Percentiles rank a stretch among this genome's conserved stretches.
Conservation (phyloP, 1,140 invertebrate species). For the Bombus turneri region DNA sequence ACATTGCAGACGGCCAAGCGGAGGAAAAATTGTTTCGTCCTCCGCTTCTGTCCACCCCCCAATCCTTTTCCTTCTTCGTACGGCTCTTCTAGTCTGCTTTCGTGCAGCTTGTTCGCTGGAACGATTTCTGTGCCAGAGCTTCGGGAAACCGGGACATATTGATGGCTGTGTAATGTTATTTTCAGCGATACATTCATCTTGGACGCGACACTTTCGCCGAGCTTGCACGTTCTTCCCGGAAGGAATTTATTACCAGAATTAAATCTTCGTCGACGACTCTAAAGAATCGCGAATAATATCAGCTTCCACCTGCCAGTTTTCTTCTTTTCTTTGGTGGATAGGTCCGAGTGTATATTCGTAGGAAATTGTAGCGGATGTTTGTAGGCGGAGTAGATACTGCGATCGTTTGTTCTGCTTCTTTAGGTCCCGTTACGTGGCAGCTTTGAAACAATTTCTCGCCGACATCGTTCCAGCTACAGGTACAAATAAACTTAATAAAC, state of each 20-base stretch:
- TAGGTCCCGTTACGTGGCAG: background rate
- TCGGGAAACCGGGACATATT: slow-evolving; percentile 20
- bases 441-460: background rate
- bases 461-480: background rate
- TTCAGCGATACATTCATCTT: slow-evolving; percentile 51
- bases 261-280: background rate
- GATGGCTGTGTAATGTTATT: slow-evolving; percentile 51
- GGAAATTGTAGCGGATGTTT: background rate
- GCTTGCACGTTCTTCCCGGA: background rate
- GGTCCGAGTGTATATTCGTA: background rate
- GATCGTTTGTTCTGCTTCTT: background rate
- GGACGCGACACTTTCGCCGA: slow-evolving; percentile 24
- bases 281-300: background rate
- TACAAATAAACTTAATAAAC: slow-evolving; percentile 22
- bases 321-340: background rate
- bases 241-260: slow-evolving; percentile 48
- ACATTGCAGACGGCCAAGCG: slow-evolving; percentile 63
- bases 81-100: background rate
- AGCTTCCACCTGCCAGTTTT: background rate
- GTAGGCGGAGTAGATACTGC: too few species aligned
- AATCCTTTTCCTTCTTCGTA: background rate
- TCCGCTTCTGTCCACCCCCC: slow-evolving; percentile 23
- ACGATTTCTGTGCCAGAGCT: slow-evolving; percentile 2
- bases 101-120: background rate
- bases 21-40: slow-evolving; percentile 68